Evolutionary conservation across 2,113 vertebrate genomes (phyloP).

Genomic region (Lycocorax pyrrhopterus): DNA sequence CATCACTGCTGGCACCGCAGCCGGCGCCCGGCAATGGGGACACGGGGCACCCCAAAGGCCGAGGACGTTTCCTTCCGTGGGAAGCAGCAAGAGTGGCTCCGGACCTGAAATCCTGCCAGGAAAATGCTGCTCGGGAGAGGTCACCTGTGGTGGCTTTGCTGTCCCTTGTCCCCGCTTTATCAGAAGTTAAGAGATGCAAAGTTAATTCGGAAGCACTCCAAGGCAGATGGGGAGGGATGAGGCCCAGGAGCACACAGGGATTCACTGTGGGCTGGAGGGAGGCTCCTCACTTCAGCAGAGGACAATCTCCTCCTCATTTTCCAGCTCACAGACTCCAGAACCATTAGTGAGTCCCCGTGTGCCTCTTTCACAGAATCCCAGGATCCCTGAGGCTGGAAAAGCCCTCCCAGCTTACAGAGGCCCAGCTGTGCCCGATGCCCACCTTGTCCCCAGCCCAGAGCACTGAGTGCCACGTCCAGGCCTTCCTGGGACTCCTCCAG

Average conservation of each 20-base stretch:
- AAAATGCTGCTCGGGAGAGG: background rate
- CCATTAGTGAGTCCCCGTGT: background rate
- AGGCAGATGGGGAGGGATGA: background rate
- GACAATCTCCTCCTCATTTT: background rate
- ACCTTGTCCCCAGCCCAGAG: background rate
- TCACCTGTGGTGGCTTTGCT: background rate
- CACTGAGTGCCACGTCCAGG: background rate
- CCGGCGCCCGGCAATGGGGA: background rate
- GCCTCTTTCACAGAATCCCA: background rate
- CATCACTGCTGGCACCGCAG: background rate
- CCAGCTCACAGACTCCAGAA: background rate
- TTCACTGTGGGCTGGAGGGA: background rate
- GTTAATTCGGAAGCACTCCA: background rate
- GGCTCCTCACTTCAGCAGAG: background rate
- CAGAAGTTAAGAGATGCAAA: background rate
- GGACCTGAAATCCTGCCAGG: background rate
- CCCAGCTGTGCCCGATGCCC: background rate
- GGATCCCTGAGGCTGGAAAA: background rate
- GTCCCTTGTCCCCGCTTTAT: background rate
- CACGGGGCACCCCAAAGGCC: background rate
- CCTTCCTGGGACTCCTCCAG: background rate
- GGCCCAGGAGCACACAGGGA: background rate
- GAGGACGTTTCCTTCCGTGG: background rate
- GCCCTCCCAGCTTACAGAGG: fast-evolving
- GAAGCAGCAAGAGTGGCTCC: background rate